phyloP scores from a whole-genome alignment of 2,113 vertebrate species.

The Deroptyus accipitrinus region DNA sequence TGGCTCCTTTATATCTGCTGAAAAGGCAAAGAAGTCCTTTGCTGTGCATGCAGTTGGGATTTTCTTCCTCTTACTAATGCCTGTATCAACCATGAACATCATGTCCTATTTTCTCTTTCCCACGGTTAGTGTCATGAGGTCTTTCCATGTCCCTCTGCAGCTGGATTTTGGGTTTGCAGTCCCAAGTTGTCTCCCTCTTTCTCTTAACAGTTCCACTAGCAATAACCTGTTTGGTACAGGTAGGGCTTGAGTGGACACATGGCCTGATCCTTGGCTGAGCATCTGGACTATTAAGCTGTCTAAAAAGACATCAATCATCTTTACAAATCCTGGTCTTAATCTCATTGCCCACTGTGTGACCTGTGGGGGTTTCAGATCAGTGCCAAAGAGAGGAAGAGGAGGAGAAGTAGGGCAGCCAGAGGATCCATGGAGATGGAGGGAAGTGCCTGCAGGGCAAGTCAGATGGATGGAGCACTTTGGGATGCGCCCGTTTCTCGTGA shows the following conservation, averaged over 20 bases:
- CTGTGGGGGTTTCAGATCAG: not conserved
- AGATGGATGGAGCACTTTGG: not conserved
- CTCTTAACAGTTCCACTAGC: not conserved
- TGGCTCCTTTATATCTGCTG: not conserved
- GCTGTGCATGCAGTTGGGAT: not conserved
- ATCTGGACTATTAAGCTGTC: slow-evolving; percentile 53
- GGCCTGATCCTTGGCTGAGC: slow-evolving; percentile 43
- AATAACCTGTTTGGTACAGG: slow-evolving; percentile 39
- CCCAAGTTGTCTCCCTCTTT: not conserved
- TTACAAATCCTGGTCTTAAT: slow-evolving; percentile 46
- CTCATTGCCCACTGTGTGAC: slow-evolving; percentile 51
- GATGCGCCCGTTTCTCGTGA: not conserved
- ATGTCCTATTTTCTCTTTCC: not conserved
- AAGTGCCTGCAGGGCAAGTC: not conserved
- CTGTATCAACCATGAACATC: not conserved
- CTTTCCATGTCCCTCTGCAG: not conserved
- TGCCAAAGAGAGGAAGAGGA: not conserved
- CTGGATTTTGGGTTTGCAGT: not conserved
- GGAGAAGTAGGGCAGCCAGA: not conserved
- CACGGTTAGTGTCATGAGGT: not conserved
- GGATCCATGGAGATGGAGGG: not conserved
- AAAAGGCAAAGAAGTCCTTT: not conserved
- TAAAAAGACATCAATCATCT: slow-evolving; percentile 51
- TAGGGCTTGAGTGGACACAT: slow-evolving; percentile 32
- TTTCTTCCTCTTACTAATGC: not conserved